phyloP scores from a whole-genome alignment of 2,888 invertebrate species.

The Nomada flava region DNA sequence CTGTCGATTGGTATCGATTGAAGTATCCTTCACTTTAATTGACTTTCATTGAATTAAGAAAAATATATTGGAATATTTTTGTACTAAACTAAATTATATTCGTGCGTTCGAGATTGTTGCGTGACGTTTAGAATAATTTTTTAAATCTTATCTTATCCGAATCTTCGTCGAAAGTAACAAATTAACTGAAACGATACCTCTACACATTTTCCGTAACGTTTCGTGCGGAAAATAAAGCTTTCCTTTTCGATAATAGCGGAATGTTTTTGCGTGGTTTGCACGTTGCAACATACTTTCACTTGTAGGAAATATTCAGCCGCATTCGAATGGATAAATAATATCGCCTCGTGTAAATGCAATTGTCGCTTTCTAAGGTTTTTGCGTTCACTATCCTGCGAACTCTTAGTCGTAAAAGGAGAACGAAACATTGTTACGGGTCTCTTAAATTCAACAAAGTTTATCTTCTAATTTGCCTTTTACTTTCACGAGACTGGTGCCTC shows the following conservation, averaged over 20 bases:
- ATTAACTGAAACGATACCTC: not conserved
- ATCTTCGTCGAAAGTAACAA: not conserved
- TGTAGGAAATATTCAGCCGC: conserved; percentile 2
- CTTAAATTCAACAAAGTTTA: conserved; percentile 23
- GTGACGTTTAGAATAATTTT: too few species aligned
- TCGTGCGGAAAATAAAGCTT: not conserved
- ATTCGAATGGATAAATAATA: conserved; percentile 17
- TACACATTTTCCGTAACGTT: not conserved
- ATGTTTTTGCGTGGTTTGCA: not conserved
- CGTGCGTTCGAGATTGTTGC: too few species aligned
- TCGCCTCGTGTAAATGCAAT: not conserved
- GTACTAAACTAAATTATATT: not conserved
- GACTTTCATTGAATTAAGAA: not conserved
- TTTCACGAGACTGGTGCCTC: conserved; percentile 19
- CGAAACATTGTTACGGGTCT: not conserved
- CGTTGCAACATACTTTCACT: conserved; percentile 3
- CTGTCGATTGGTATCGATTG: not conserved
- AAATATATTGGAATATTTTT: not conserved
- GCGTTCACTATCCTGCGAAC: not conserved
- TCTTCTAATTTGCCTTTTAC: conserved; percentile 13
- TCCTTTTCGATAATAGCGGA: not conserved
- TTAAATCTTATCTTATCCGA: not conserved
- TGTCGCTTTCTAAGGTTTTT: conserved; percentile 33
- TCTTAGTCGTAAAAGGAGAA: conserved; percentile 29
- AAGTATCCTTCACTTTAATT: not conserved